phyloP scores from a whole-genome alignment of 2,113 vertebrate genomes.

The Larimichthys crocea region DNA sequence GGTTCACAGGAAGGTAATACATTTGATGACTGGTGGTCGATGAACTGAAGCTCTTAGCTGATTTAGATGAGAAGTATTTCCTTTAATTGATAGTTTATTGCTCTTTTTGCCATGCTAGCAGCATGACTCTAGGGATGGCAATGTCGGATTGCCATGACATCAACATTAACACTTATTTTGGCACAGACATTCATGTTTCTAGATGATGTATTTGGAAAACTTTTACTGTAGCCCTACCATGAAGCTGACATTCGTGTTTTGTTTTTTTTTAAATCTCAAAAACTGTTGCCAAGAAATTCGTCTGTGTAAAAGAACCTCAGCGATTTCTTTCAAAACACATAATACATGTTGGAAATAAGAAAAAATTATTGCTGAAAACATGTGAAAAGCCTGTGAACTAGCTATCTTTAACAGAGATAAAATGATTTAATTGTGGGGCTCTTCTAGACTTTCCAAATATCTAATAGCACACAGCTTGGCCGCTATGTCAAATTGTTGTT shows the following conservation, averaged over 20 bases:
- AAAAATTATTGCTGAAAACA: too few relatives aligned
- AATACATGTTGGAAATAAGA: too few relatives aligned
- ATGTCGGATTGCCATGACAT: neutral
- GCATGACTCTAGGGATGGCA: neutral
- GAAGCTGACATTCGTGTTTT: neutral
- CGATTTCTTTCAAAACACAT: too few relatives aligned
- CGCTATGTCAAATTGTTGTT: too few relatives aligned
- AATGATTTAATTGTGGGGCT: too few relatives aligned
- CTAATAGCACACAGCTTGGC: too few relatives aligned
- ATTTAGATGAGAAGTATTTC: neutral
- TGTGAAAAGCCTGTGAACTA: too few relatives aligned
- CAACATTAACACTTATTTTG: neutral
- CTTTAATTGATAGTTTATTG: neutral
- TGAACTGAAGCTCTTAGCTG: neutral
- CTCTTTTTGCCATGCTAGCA: neutral
- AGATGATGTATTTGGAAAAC: neutral
- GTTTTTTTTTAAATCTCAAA: neutral
- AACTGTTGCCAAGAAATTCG: neutral
- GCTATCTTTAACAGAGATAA: too few relatives aligned
- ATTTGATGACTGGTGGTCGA: neutral
- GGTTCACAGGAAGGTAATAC: neutral
- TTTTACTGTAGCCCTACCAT: neutral
- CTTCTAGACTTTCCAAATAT: too few relatives aligned
- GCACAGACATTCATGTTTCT: neutral
- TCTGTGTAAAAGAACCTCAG: too few relatives aligned